A percentile compares a stretch with the other conserved stretches of the same genome.
phyloP scores from a whole-genome alignment of 2,113 vertebrate genomes.

The Passer montanus region DNA sequence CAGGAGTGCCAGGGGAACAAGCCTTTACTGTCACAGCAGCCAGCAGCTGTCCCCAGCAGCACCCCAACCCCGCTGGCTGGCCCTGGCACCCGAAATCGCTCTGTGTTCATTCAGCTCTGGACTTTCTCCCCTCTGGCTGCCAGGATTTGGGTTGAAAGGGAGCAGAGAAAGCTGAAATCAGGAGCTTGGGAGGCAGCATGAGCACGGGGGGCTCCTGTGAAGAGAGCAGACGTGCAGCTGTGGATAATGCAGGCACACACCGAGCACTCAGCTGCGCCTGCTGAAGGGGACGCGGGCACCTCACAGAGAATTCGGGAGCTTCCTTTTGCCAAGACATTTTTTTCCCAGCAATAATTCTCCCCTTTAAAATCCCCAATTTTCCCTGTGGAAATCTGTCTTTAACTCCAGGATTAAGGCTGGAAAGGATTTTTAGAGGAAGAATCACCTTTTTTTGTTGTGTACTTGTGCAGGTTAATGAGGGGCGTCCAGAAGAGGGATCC shows the following conservation, averaged over 20 bases:
- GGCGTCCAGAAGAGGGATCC: background rate
- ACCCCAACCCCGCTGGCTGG: slow-evolving; percentile 58
- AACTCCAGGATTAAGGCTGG: background rate
- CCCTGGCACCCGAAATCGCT: slow-evolving; percentile 67
- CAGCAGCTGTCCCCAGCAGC: slow-evolving; percentile 57
- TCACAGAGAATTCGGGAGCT: background rate
- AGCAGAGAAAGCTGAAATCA: background rate
- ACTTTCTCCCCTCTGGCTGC: slow-evolving; percentile 58
- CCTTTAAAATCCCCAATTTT: background rate
- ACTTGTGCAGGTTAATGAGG: background rate
- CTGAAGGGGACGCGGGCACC: background rate
- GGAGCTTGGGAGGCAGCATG: background rate
- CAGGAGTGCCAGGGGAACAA: slow-evolving; percentile 58
- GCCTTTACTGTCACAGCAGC: slow-evolving; percentile 61
- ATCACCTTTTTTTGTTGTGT: background rate
- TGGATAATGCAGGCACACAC: background rate
- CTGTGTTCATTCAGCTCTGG: slow-evolving; percentile 60
- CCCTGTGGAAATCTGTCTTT: background rate
- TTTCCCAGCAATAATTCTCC: background rate
- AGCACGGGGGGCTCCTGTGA: background rate
- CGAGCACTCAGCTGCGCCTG: background rate
- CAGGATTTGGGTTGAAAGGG: slow-evolving; percentile 59
- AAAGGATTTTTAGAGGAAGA: background rate
- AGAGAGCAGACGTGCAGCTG: background rate
- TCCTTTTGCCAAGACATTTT: background rate